Evolutionary conservation across 1,140 invertebrate genomes (phyloP), one percentile per base, ranked within the genome.

Genomic region (Brachionus angularis): DNA sequence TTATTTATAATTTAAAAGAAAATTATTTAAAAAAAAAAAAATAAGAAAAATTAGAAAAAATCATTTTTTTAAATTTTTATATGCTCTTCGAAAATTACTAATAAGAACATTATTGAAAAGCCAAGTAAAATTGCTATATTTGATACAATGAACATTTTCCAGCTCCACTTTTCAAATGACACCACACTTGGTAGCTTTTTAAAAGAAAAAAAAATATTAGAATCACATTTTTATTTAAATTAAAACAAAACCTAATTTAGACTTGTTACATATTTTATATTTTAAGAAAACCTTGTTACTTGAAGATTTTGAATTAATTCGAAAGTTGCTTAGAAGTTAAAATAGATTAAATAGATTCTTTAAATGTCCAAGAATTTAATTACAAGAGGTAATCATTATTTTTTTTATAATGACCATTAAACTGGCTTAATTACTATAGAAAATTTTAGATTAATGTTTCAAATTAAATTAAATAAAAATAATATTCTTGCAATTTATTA

Each of bases 41-140:
- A 25, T 29, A 52, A 52, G n/a, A 14, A 14, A 29, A 25, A 25
- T 52, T 52, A 5, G 10, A 27, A 52, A 3, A 27, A 27, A 29
- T 25, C 31, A 52, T 8, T 29, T 14, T 36, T n/a, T 50, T n/a
- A 67, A 47, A 67, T 67, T 67, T 67, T 47, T 18, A 67, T 67
- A 31, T 67, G 42, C 21, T 34, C 31, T 34, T 67, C 62, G 8
- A 67, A 67, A 14, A 67, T 67, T 23, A 67, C 62, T 46, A 67
- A 23, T 25, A 67, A 67, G 29, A 67, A 49, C 62, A 67, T 67
- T 21, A 47, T 31, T 12, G 12, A 47, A 36, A 67, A 67, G 8
- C 62, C 62, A 7, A 47, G 21, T 10, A 67, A 27, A 39, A 67
- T 67, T 5, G 47, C 42, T 67, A 33, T 33, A 50, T 67, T 67